A percentile compares a stretch with the other conserved stretches of the same genome.
Conservation (phyloP, 2,888 invertebrate species). For the Sepiola atlantica region DNA sequence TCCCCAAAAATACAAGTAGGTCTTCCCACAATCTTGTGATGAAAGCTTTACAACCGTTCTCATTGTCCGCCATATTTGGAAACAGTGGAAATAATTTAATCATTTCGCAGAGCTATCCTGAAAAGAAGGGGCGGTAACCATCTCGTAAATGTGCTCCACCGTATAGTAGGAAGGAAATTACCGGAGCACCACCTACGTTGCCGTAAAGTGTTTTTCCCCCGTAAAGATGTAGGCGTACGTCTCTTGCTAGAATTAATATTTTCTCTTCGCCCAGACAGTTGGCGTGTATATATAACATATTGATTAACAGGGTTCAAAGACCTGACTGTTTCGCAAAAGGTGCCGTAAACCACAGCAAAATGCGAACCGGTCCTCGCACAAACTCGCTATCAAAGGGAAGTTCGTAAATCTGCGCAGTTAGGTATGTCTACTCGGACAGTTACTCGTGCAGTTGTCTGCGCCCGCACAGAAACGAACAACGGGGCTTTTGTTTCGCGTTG, state of each 20-base stretch:
- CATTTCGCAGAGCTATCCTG: too few species aligned
- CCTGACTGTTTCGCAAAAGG: background rate
- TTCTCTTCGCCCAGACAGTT: background rate
- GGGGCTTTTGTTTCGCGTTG: background rate
- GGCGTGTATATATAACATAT: background rate
- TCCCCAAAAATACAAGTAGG: too few species aligned
- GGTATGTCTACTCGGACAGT: background rate
- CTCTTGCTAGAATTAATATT: background rate
- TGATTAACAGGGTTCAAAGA: background rate
- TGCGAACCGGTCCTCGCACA: background rate
- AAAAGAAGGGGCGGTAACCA: too few species aligned
- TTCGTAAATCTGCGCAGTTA: background rate
- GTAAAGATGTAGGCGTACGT: background rate
- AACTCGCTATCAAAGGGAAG: background rate
- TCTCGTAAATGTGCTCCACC: too few species aligned
- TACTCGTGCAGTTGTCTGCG: background rate
- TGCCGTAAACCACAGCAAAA: background rate
- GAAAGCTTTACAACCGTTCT: too few species aligned
- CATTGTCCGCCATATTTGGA: too few species aligned
- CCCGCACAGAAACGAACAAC: background rate
- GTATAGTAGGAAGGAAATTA: too few species aligned
- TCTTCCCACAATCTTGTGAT: too few species aligned
- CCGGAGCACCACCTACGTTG: too few species aligned
- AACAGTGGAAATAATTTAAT: too few species aligned
- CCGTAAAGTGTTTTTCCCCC: too few species aligned